A percentile compares a stretch with the other conserved stretches of the same genome.
These are phyloP conservation scores for Drosophila baimaii DNA, from an alignment of 1,140 invertebrate genomes.

Conservation along the genomic window DNA sequence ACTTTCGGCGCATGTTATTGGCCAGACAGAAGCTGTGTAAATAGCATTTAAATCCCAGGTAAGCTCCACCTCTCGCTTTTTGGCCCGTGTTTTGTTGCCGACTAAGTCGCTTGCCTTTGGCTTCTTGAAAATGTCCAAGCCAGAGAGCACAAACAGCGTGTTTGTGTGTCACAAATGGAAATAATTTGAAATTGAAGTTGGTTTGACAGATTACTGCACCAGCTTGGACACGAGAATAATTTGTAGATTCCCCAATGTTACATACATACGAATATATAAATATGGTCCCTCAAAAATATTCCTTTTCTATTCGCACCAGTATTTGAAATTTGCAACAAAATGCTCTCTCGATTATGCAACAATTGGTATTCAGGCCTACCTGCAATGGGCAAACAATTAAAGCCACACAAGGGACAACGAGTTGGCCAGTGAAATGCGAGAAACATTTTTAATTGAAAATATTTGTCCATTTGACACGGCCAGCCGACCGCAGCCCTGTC, in stretches of 20 bases:
- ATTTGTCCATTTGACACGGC: constrained; percentile 74
- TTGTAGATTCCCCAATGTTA: constrained; percentile 11
- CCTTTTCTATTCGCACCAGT: constrained; percentile 1
- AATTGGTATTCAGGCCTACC: constrained; percentile 20
- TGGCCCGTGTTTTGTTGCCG: constrained; percentile 10
- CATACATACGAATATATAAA: not conserved
- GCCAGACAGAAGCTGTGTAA: constrained; percentile 73
- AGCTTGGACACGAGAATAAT: constrained; percentile 3
- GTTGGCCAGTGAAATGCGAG: constrained; percentile 3
- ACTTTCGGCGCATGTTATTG: constrained; percentile 60
- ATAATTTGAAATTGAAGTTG: constrained; percentile 12
- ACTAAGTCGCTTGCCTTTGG: constrained; percentile 9
- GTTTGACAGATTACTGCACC: constrained; percentile 4
- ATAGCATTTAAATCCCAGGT: constrained; percentile 76
- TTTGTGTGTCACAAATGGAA: constrained; percentile 19
- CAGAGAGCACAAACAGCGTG: constrained; percentile 7
- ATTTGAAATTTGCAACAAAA: constrained; percentile 5
- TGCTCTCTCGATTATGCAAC: constrained; percentile 42
- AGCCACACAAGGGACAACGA: constrained; percentile 42
- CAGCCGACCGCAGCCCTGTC: constrained; percentile 63
- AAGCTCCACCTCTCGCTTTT: constrained; percentile 29
- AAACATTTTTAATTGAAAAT: constrained; percentile 80
- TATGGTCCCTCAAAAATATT: constrained; percentile 1
- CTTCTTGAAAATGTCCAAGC: constrained; percentile 5
- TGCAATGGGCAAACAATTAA: constrained; percentile 56